Evolutionary conservation across 2,888 invertebrate genomes (phyloP).

Genomic region (Ceramica pisi): DNA sequence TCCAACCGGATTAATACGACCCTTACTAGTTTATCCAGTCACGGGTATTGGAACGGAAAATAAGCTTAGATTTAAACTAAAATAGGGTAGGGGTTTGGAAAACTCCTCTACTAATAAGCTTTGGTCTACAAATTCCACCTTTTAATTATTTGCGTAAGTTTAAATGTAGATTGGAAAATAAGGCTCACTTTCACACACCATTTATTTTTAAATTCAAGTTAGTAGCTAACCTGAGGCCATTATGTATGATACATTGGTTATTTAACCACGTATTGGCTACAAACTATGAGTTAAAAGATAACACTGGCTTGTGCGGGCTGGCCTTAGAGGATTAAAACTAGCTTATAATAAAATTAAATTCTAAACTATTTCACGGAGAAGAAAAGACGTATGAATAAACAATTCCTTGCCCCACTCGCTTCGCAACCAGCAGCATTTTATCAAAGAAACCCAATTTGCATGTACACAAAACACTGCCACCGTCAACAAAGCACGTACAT

Average conservation of each 20-base stretch:
- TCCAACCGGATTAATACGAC: background rate
- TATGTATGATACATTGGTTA: background rate
- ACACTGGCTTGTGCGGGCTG: too few species aligned
- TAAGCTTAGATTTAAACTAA: background rate
- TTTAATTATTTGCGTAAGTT: background rate
- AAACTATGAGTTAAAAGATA: too few species aligned
- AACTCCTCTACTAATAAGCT: background rate
- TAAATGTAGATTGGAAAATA: too few species aligned
- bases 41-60: background rate
- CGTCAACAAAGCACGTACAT: conserved; percentile 31
- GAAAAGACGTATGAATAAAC: conserved; percentile 23
- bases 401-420: background rate
- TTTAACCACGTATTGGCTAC: too few species aligned
- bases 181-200: too few species aligned
- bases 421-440: conserved; percentile 5
- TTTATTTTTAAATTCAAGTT: too few species aligned
- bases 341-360: background rate
- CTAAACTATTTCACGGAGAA: background rate
- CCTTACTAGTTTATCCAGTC: conserved; percentile 1
- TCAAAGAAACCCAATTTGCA: conserved; percentile 51
- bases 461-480: conserved; percentile 34
- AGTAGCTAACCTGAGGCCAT: too few species aligned
- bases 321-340: too few species aligned
- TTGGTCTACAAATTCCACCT: background rate
- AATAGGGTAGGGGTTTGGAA: background rate